phyloP scores from a whole-genome alignment of 2,113 vertebrate genomes.

The Ceuthmochares aereus region DNA sequence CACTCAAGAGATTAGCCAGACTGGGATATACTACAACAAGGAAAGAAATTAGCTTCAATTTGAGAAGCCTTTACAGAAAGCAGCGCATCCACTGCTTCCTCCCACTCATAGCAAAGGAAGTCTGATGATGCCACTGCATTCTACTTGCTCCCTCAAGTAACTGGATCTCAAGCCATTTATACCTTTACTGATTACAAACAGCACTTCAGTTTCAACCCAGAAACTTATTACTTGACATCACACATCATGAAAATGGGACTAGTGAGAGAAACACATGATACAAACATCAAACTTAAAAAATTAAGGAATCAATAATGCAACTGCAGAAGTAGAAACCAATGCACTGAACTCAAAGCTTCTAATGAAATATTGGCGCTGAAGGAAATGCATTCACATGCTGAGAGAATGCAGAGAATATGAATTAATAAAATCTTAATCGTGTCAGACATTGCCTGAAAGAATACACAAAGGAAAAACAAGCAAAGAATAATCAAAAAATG shows the following conservation, averaged over 20 bases:
- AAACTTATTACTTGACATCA: constrained; percentile 34
- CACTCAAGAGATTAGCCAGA: constrained; percentile 24
- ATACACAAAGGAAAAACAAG: neutral
- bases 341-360: constrained; percentile 9
- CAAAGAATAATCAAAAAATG: neutral
- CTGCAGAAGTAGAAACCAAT: neutral
- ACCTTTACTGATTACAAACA: constrained; percentile 49
- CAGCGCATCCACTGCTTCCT: neutral
- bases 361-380: neutral
- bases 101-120: constrained; percentile 3
- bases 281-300: constrained; percentile 11
- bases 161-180: constrained; percentile 42
- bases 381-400: neutral
- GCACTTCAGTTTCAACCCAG: constrained; percentile 14
- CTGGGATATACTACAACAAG: constrained; percentile 25
- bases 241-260: neutral
- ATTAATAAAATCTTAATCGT: constrained; percentile 11
- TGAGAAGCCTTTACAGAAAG: neutral
- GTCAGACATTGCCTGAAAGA: neutral
- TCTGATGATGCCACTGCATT: constrained; percentile 22
- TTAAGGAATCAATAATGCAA: constrained; percentile 28
- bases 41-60: constrained; percentile 49
- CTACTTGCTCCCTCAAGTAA: constrained; percentile 40
- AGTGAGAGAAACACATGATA: neutral
- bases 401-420: neutral